Percentiles rank a stretch among this genome's conserved stretches.
Conservation (phyloP, 2,888 invertebrate species). For the Poecilus cupreus region DNA sequence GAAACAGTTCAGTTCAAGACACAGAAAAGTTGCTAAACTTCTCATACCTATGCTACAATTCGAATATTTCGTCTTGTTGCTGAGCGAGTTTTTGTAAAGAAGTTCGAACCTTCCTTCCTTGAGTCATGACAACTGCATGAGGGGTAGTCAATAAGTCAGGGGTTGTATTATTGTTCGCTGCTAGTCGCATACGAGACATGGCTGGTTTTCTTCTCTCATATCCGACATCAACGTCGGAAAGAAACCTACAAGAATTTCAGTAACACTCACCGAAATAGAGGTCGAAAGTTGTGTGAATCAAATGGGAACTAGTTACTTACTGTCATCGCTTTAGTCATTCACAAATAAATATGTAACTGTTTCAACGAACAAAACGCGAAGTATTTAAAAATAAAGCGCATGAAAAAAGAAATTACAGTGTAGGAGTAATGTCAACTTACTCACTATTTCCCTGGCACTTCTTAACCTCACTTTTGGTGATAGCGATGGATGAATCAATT, state of each 20-base stretch:
- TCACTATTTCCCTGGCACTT: conserved; percentile 87
- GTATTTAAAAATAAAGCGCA: too few relatives aligned
- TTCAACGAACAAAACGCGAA: too few relatives aligned
- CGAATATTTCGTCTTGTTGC: conserved; percentile 92
- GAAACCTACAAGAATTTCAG: conserved; percentile 63
- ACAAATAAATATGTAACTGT: too few relatives aligned
- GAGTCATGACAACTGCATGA: conserved; percentile 81
- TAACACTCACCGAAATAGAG: neutral
- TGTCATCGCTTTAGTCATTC: too few relatives aligned
- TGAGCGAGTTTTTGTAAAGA: conserved; percentile 88
- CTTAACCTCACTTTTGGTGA: conserved; percentile 88
- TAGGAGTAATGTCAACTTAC: conserved; percentile 76
- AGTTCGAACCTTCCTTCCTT: conserved; percentile 86
- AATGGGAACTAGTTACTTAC: too few relatives aligned
- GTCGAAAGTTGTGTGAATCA: too few relatives aligned
- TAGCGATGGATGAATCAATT: conserved; percentile 89
- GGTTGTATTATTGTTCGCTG: conserved; percentile 69
- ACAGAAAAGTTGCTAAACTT: conserved; percentile 3
- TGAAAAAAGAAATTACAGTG: neutral
- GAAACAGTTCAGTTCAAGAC: conserved; percentile 47
- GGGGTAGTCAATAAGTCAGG: conserved; percentile 66
- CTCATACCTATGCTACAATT: conserved; percentile 82
- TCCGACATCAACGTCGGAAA: conserved; percentile 63
- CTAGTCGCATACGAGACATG: conserved; percentile 70
- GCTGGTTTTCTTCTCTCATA: conserved; percentile 68